Base-by-base conservation (phyloP, 2,113 vertebrate species). In the Xerus inauris region DNA sequence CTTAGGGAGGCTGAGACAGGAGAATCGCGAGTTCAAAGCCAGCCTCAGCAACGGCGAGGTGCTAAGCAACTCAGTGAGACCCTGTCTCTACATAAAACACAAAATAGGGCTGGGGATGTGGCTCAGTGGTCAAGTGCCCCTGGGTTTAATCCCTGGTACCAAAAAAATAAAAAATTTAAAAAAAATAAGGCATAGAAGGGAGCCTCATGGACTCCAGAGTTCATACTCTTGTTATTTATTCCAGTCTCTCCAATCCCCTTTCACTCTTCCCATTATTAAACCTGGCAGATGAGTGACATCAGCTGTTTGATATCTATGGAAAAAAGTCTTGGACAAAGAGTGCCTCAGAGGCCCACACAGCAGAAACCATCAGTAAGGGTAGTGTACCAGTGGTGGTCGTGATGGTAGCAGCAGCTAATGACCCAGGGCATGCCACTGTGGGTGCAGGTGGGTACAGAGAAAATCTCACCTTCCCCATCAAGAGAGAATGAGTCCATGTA, bases 311-410 rank as follows among this genome's bases (percentile, higher is more conserved):
- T n/a, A 26, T 11, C 67, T 49, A 14, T 51, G 13, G 14, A 14
- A 51, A 51, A 51, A 26, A 73, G 30, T 51, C 28, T 89, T 79
- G 5, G 8, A 83, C 79, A 65, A 91, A 65, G 91, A 47, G 38
- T 57, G 28, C 65, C 71, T 45, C 69, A 19, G 71, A 86, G 85
- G 24, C 13, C 73, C 35, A 57, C 2, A 30, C 51, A 2, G 14
- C 17, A 40, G 82, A 35, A 65, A 17, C 22, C 51, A 40, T 51
- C n/a, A 12, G 5, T 49, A 16, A 45, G 35, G 54, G 5, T 2
- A 69, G 49, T 54, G 17, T 9, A 12, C 9, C 20, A 30, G 51
- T 19, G 0, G 26, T 3, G 49, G 13, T 5, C 14, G 14, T 16
- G 14, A 51, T 40, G 24, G 22, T 3, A 13, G 47, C 24, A 16